Base-by-base conservation (phyloP, 2,113 vertebrate species). In the Atlantisia rogersi region DNA sequence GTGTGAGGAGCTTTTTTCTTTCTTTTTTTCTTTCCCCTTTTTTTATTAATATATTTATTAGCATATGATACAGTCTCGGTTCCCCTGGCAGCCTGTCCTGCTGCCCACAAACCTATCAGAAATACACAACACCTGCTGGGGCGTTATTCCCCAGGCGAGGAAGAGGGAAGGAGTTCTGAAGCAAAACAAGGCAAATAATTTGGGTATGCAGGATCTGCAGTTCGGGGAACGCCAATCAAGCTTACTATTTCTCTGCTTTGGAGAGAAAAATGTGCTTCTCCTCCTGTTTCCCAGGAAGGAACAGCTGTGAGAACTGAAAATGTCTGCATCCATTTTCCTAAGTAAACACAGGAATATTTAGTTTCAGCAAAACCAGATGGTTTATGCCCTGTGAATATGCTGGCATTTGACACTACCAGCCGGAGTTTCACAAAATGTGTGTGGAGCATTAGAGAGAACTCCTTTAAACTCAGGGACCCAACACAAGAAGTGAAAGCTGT, bases 391-490 rank as follows among this genome's bases (percentile, higher is more conserved):
- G 78, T 91, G 74, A 91, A 63, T 80, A 90, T 32, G 58, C 68
- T 93, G 79, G 83, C 80, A 75, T 97, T 96, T 96, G 92, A 97
- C 95, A 95, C 77, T 28, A 67, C 85, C 85, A 90, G 80, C 48
- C 94, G 55, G 25, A 68, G 59, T 88, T 76, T 88, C 87, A 82
- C 55, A 84, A 52, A 69, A 73, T 22, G 32, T 65, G 82, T 10
- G 15, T 32, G 70, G 71, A 91, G 53, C 32, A 29, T 71, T 52
- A 68, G 39, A 86, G 90, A 90, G 62, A 90, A 53, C 19, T 67
- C 42, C n/a, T 89, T 89, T 77, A 48, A 96, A 94, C 71, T 89
- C 29, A 53, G 63, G 53, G 48, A 56, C 69, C 44, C 70, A 62
- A 39, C n/a, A 69, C 2, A 52, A 82, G 55, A 64, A 64, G 79